Evolutionary conservation across 2,888 invertebrate species (phyloP).

Genomic region (Apodemia duryi): DNA sequence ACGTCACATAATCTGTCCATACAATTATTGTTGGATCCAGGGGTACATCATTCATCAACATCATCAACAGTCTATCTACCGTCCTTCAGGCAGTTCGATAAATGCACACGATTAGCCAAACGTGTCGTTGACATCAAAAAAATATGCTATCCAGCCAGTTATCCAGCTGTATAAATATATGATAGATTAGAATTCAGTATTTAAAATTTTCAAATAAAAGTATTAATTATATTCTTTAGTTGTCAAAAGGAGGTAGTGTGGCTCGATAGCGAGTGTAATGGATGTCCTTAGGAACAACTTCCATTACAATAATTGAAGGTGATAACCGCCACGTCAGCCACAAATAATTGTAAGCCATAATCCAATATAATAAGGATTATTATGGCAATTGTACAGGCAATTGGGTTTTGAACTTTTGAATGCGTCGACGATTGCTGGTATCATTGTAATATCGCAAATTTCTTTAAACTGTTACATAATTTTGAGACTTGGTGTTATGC

Average conservation of each 20-base stretch:
- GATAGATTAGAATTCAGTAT: not conserved
- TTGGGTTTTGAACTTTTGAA: constrained; percentile 39
- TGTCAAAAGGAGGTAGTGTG: constrained; percentile 38
- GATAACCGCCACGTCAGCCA: constrained; percentile 29
- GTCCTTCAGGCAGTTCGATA: too few species aligned
- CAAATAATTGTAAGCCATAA: constrained; percentile 32
- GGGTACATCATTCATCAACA: too few species aligned
- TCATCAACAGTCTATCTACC: too few species aligned
- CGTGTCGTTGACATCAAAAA: too few species aligned
- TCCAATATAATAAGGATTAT: constrained; percentile 28
- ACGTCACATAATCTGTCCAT: too few species aligned
- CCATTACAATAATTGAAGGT: constrained; percentile 27
- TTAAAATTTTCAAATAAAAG: not conserved
- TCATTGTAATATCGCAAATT: constrained; percentile 44
- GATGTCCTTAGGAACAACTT: constrained; percentile 40
- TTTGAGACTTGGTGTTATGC: constrained; percentile 37
- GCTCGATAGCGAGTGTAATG: constrained; percentile 43
- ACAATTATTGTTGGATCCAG: too few species aligned
- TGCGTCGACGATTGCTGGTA: constrained; percentile 40
- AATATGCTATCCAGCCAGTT: too few species aligned
- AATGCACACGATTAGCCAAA: too few species aligned
- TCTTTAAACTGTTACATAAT: constrained; percentile 30
- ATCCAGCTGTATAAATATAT: too few species aligned
- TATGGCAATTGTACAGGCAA: constrained; percentile 29
- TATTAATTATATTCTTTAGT: constrained; percentile 19